A percentile compares a stretch with the other conserved stretches of the same genome.
These are phyloP conservation scores for Zaprionus obscuricornis DNA, from an alignment of 2,888 invertebrate genomes.

Conservation along the genomic window DNA sequence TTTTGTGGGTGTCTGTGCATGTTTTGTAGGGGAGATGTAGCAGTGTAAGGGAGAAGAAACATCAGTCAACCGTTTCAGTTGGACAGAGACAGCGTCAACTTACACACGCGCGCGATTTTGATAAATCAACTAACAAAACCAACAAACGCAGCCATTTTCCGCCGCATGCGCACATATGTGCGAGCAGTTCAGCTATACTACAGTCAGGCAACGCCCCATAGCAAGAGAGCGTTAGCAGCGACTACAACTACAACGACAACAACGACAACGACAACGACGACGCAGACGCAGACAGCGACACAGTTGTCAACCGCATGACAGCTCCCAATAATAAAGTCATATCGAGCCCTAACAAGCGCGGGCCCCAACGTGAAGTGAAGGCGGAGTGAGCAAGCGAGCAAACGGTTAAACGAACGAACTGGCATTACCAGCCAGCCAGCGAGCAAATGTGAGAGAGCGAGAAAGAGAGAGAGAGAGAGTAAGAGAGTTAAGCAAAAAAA, in stretches of 20 bases:
- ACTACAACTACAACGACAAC: slow-evolving; percentile 24
- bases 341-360: slow-evolving; percentile 77
- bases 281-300: slow-evolving; percentile 67
- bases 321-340: slow-evolving; percentile 80
- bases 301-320: slow-evolving; percentile 79
- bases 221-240: slow-evolving; percentile 18
- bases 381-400: slow-evolving; percentile 40
- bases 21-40: background rate
- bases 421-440: slow-evolving; percentile 1
- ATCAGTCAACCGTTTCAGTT: slow-evolving; percentile 52
- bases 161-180: slow-evolving; percentile 34
- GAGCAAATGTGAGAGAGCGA: background rate
- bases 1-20: background rate
- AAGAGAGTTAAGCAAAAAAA: slow-evolving; percentile 9
- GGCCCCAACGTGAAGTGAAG: slow-evolving; percentile 36
- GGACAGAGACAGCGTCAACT: slow-evolving; percentile 31
- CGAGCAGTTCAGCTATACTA: slow-evolving; percentile 34
- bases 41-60: background rate
- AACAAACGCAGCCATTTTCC: slow-evolving; percentile 75
- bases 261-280: slow-evolving; percentile 38
- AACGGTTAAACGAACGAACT: no score
- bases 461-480: slow-evolving; percentile 9
- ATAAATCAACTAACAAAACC: slow-evolving; percentile 70
- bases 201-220: slow-evolving; percentile 48
- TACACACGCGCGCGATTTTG: slow-evolving; percentile 37